These are phyloP conservation scores for Harmothoe impar DNA, from an alignment of 2,888 invertebrate genomes.

Conservation along the genomic window DNA sequence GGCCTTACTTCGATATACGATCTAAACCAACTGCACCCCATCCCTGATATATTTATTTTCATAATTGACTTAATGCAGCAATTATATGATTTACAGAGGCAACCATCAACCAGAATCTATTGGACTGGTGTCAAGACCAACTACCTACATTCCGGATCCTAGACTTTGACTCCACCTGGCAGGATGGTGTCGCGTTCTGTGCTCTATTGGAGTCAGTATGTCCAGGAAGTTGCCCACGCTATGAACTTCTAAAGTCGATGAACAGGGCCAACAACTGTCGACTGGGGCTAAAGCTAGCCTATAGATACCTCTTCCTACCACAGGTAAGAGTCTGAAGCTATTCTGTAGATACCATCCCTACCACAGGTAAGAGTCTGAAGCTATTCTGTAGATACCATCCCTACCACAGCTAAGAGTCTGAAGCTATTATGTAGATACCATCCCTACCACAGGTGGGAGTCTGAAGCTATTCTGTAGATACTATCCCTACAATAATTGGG, in stretches of 20 bases:
- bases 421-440: constrained; percentile 79
- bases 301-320: constrained; percentile 77
- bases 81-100: constrained; percentile 70
- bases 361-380: constrained; percentile 78
- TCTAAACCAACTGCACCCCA: too few relatives aligned
- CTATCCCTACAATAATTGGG: neutral
- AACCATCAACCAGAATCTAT: constrained; percentile 72
- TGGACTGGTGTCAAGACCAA: constrained; percentile 76
- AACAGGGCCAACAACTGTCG: constrained; percentile 81
- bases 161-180: constrained; percentile 80
- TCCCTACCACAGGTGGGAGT: constrained; percentile 77
- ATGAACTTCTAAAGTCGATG: constrained; percentile 77
- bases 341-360: constrained; percentile 78
- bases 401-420: constrained; percentile 78
- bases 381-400: constrained; percentile 78
- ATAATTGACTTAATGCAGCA: neutral
- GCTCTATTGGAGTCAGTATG: constrained; percentile 80
- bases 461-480: too few relatives aligned
- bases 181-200: constrained; percentile 82
- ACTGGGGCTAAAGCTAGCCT: constrained; percentile 80
- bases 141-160: constrained; percentile 71
- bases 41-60: too few relatives aligned
- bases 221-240: constrained; percentile 82
- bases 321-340: constrained; percentile 79
- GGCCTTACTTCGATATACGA: too few relatives aligned